A percentile compares a stretch with the other conserved stretches of the same genome.
Conservation (phyloP, 2,113 vertebrate genomes). For the Natator depressus region DNA sequence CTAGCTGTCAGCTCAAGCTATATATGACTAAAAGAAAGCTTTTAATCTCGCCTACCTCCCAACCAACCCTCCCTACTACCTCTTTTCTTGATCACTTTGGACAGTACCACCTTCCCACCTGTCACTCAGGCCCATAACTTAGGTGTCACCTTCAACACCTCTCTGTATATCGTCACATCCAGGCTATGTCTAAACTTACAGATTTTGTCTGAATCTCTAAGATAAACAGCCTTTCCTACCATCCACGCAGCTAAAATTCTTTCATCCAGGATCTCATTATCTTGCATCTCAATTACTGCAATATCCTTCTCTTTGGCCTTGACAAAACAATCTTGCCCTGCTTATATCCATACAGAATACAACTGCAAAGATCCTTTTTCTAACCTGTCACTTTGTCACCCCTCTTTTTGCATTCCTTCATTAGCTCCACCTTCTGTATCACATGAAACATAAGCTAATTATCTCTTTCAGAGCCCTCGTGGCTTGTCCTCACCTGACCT, state of each 20-base stretch:
- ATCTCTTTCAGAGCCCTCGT: neutral
- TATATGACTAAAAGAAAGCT: neutral
- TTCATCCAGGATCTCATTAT: neutral
- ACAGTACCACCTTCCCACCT: neutral
- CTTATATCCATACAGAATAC: neutral
- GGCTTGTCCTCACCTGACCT: neutral
- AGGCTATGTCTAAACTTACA: neutral
- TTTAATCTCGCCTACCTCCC: neutral
- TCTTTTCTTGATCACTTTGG: neutral
- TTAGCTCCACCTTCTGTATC: neutral
- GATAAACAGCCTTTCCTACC: neutral
- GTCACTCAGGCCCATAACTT: neutral
- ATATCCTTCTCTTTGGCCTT: neutral
- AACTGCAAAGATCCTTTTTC: neutral
- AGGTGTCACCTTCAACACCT: neutral
- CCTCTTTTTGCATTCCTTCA: neutral
- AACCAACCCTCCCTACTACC: neutral
- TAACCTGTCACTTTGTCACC: neutral
- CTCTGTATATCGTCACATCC: neutral
- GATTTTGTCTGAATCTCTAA: neutral
- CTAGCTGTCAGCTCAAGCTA: neutral
- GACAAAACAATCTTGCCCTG: neutral
- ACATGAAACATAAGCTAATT: neutral
- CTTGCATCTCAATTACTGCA: neutral
- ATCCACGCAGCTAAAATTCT: neutral